Percentiles rank a stretch among this genome's conserved stretches.
phyloP scores from a whole-genome alignment of 2,797 vertebrate genomes.

The Brachymystax lenok region DNA sequence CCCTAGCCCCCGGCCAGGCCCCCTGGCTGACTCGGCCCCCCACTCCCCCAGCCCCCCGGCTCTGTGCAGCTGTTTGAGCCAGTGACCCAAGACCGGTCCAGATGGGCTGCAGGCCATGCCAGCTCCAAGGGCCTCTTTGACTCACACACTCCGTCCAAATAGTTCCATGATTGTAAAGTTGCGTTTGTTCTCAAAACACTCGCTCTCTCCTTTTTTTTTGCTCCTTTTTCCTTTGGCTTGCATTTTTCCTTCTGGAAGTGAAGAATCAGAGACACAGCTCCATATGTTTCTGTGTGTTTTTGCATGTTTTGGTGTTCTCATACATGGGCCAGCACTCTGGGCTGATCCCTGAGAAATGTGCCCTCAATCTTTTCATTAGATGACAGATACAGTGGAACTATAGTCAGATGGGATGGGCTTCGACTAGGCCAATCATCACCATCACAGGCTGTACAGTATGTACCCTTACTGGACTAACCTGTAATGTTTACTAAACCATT shows the following conservation, averaged over 20 bases:
- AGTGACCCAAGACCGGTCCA: slow-evolving; percentile 33
- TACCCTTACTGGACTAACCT: no score
- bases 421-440: no score
- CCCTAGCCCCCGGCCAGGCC: background rate
- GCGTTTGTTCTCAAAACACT: slow-evolving; percentile 36
- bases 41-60: background rate
- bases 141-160: slow-evolving; percentile 21
- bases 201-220: slow-evolving; percentile 3
- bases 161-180: slow-evolving; percentile 36
- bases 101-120: slow-evolving; percentile 32
- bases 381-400: no score
- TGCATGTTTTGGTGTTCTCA: no score
- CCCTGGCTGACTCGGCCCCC: background rate
- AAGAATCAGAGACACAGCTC: background rate
- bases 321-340: no score
- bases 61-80: slow-evolving; percentile 26
- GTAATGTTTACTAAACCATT: no score
- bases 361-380: no score
- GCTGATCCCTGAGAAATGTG: no score
- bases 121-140: slow-evolving; percentile 13
- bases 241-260: background rate
- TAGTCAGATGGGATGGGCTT: no score
- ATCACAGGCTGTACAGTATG: no score
- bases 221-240: background rate
- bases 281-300: background rate